Base-by-base conservation (phyloP, 2,888 invertebrate species). In the Nomada flava region DNA sequence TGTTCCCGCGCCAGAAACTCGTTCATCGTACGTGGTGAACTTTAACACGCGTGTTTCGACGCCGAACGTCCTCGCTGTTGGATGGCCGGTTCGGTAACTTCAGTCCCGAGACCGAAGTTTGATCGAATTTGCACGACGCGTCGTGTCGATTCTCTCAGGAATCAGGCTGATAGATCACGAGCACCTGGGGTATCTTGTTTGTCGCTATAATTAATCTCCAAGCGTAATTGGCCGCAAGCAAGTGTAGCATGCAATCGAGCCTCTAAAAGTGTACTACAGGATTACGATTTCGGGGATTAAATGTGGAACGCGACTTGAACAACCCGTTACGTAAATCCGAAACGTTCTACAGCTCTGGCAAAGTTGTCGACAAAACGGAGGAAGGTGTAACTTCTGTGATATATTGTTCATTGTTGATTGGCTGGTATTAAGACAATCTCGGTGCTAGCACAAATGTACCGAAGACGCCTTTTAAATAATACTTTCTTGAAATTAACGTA, bases 101-200 rank as follows among this genome's bases (percentile, higher is more conserved):
- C 50, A 42, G 26, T 47, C 29, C 4, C 13, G 47, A 47, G 47
- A 13, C 23, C 29, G 26, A 79, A 79, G 36, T 75, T 76, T 65
- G 23, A 29, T 26, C 59, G 26, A 47, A 67, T 69, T 74, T 67
- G 2, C 20, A 15, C 63, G 36, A 10, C 9, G 11, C 62, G 18
- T 20, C 53, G 50, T 53, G 59, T 74, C 50, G 42, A 42, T 29
- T 71, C 64, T 69, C 73, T 29, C 55, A 59, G 73, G 77, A 74
- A 26, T 60, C 72, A 72, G 65, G 69, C 26, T 53, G 86, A 86
- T 82, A 77, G 87, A 86, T 86, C 86, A 86, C 85, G 82, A 82
- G 87, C 87, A 86, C 68, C 44, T 18, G 36, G 60, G 64, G 73
- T 53, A 72, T 77, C 79, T 82, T 76, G 65, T 72, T 84, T 62